Base-by-base conservation (phyloP, 2,797 vertebrate species). In the Dallia pectoralis region DNA sequence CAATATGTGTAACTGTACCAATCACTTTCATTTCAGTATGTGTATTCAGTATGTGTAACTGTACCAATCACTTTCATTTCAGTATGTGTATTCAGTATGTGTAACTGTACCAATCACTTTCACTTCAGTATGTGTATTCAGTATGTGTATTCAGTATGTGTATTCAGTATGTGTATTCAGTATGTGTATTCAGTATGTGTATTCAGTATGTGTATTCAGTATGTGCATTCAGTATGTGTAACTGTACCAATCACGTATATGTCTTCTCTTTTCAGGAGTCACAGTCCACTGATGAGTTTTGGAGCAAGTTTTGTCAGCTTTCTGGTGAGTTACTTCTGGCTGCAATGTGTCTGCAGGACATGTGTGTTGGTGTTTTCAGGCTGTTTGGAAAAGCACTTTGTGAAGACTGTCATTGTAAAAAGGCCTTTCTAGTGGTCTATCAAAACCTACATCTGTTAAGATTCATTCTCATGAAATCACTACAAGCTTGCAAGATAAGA, bases 231-330 rank as follows among this genome's bases (percentile, higher is more conserved):
- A n/a, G n/a, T n/a, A n/a, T 22, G 51, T 56, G 18, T 22, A 56
- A n/a, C 51, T 11, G 19, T 56, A 8, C 51, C n/a, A 22, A n/a
- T 53, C n/a, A 53, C 51, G n/a, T n/a, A n/a, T 19, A n/a, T 47
- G 16, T 62, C 59, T 14, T 15, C 8, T 62, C 59, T 30, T 27
- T 62, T 30, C 91, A 99, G 97, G 90, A 95, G 93, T 80, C 93
- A 95, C 80, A 98, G 97, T 71, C 97, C 97, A 0, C 76, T 99
- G 86, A 98, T 99, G 97, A 98, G 97, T 85, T 98, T 98, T 64
- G 97, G 97, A 75, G 96, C 97, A 84, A 99, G 97, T 88, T 99
- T 98, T 83, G 97, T 99, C 78, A 98, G 97, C 88, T 99, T 99
- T 86, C 92, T 99, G 96, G 97, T 99, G 86, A 95, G 97, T 30